These are phyloP conservation scores for Scortum barcoo DNA, from an alignment of 2,113 vertebrate species.

Conservation along the genomic window DNA sequence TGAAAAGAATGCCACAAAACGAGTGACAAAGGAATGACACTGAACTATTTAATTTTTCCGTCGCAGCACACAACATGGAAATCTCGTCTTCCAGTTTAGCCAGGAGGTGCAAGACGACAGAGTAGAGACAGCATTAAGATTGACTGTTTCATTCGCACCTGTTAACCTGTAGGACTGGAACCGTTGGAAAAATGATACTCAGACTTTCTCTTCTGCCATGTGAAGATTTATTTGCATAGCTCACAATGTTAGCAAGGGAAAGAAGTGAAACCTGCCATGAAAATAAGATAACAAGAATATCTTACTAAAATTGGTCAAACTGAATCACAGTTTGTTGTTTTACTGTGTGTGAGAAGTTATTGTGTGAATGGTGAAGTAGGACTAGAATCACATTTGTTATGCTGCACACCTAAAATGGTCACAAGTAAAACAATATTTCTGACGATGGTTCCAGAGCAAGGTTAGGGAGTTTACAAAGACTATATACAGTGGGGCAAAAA, in stretches of 20 bases:
- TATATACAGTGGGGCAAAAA: too few species aligned
- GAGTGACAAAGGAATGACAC: background rate
- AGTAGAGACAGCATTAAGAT: background rate
- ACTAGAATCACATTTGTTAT: background rate
- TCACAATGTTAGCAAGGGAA: background rate
- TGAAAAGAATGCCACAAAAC: conserved; percentile 13
- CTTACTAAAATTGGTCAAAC: background rate
- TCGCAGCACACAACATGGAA: background rate
- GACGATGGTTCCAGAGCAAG: background rate
- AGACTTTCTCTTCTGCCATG: background rate
- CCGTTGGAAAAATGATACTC: background rate
- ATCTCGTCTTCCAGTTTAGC: conserved; percentile 7
- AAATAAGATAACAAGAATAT: background rate
- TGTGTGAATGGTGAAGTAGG: background rate
- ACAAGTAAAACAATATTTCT: background rate
- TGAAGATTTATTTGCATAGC: conserved; percentile 1
- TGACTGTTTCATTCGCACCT: background rate
- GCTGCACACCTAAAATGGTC: background rate
- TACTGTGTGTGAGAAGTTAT: too few species aligned
- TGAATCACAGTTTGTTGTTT: background rate
- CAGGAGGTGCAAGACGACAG: conserved; percentile 16
- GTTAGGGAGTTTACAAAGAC: background rate
- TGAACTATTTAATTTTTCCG: background rate
- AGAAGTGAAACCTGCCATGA: background rate
- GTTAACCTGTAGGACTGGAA: background rate